Percentiles rank a stretch among this genome's conserved stretches.
phyloP scores from a whole-genome alignment of 2,113 vertebrate genomes.

The Elgaria multicarinata region DNA sequence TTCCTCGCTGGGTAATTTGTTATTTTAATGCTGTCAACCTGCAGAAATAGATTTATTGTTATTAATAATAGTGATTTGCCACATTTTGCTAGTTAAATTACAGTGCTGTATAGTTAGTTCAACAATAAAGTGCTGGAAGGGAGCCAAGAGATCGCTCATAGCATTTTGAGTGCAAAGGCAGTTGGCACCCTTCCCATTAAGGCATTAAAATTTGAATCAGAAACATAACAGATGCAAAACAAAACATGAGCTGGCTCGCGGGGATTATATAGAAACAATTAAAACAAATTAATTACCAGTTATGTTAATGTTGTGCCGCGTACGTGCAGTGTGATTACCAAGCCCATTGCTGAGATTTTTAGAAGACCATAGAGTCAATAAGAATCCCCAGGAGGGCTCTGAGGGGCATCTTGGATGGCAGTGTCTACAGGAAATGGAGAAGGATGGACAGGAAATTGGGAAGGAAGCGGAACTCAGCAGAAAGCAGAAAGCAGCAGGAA shows the following conservation, averaged over 20 bases:
- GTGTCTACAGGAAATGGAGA: neutral
- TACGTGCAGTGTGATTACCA: conserved; percentile 60
- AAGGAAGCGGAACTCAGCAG: neutral
- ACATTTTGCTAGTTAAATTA: conserved; percentile 77
- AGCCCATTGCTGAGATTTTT: conserved; percentile 56
- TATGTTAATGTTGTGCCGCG: conserved; percentile 60
- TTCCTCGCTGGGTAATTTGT: conserved; percentile 73
- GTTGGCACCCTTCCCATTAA: conserved; percentile 76
- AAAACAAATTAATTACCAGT: conserved; percentile 79
- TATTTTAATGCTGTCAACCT: conserved; percentile 76
- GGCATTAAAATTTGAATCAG: conserved; percentile 77
- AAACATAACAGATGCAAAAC: conserved; percentile 78
- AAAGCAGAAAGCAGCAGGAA: too few species aligned
- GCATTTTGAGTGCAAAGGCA: conserved; percentile 62
- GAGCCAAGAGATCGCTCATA: conserved; percentile 75
- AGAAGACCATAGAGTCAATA: conserved; percentile 58
- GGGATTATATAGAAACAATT: conserved; percentile 77
- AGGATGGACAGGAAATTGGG: neutral
- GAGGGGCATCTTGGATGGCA: conserved; percentile 37
- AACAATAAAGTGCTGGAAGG: conserved; percentile 71
- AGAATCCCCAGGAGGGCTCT: conserved; percentile 49
- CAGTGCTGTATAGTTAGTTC: conserved; percentile 75
- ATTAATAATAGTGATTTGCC: conserved; percentile 78
- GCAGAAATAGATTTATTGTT: conserved; percentile 75
- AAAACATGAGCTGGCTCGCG: conserved; percentile 74